Percentiles rank a stretch among this genome's conserved stretches.
Conservation (phyloP, 2,797 vertebrate species). For the Diplodus sargus region DNA sequence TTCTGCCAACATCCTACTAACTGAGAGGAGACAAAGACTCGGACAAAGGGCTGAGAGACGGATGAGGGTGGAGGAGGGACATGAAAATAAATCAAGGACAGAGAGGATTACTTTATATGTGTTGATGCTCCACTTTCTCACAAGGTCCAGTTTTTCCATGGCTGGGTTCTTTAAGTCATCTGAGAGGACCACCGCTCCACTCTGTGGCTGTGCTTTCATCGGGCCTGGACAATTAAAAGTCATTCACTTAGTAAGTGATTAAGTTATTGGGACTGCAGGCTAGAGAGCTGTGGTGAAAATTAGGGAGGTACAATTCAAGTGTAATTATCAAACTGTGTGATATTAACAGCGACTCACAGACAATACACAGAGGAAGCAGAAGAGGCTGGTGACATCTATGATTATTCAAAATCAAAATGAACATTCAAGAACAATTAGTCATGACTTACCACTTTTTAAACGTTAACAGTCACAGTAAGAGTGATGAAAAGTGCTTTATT, state of each 20-base stretch:
- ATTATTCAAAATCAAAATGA: conserved; percentile 20
- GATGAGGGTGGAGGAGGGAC: conserved; percentile 9
- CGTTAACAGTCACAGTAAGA: conserved; percentile 15
- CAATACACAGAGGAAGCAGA: conserved; percentile 7
- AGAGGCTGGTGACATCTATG: not conserved
- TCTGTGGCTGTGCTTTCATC: conserved; percentile 71
- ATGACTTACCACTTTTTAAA: conserved; percentile 2
- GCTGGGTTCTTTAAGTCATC: conserved; percentile 97
- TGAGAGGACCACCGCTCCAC: conserved; percentile 91
- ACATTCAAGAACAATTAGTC: conserved; percentile 31
- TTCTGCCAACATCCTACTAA: conserved; percentile 33
- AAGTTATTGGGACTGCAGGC: conserved; percentile 15
- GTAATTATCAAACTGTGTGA: conserved; percentile 3
- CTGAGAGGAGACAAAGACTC: conserved; percentile 1
- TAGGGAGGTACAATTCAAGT: not conserved
- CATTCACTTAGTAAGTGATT: conserved; percentile 56
- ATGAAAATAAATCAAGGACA: conserved; percentile 42
- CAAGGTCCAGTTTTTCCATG: conserved; percentile 97
- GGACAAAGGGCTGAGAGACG: conserved; percentile 5
- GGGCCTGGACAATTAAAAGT: conserved; percentile 66
- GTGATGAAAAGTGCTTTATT: conserved; percentile 28
- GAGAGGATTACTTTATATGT: conserved; percentile 93
- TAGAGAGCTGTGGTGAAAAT: not conserved
- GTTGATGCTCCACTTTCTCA: conserved; percentile 99
- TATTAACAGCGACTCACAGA: conserved; percentile 4